A percentile compares a stretch with the other conserved stretches of the same genome.
Evolutionary conservation across 1,140 invertebrate species (phyloP).

Genomic region (Meloidogyne hapla): DNA sequence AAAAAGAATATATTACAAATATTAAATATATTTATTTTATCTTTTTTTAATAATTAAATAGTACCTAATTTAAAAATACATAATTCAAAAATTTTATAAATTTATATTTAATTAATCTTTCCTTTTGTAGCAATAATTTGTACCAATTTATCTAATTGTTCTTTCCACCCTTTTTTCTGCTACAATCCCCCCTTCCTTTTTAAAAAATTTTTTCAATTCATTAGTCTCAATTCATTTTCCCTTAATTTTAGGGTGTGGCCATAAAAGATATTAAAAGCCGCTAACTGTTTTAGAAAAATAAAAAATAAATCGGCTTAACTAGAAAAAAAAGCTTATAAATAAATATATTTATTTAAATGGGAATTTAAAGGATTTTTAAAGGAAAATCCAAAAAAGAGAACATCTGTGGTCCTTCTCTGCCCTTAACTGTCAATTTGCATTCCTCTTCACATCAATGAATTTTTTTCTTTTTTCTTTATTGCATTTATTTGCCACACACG

Average conservation of each 20-base stretch:
- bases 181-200: not conserved
- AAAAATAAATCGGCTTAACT: not conserved
- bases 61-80: no score
- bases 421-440: constrained; percentile 7
- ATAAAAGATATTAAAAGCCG: not conserved
- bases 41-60: no score
- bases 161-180: not conserved
- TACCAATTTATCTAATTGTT: not conserved
- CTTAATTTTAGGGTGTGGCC: not conserved
- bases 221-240: not conserved
- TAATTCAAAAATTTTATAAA: no score
- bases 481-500: not conserved
- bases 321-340: not conserved
- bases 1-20: no score
- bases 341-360: not conserved
- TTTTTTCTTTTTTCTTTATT: constrained; percentile 2
- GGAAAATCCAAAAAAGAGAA: not conserved
- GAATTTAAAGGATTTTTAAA: not conserved
- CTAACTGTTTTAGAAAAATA: not conserved
- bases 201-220: not conserved
- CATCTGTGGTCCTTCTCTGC: not conserved
- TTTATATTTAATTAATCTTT: no score
- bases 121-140: no score
- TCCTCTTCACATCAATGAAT: not conserved
- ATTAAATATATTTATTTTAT: no score